Base-by-base conservation (phyloP, 1,140 invertebrate species). In the Drosophila funebris region DNA sequence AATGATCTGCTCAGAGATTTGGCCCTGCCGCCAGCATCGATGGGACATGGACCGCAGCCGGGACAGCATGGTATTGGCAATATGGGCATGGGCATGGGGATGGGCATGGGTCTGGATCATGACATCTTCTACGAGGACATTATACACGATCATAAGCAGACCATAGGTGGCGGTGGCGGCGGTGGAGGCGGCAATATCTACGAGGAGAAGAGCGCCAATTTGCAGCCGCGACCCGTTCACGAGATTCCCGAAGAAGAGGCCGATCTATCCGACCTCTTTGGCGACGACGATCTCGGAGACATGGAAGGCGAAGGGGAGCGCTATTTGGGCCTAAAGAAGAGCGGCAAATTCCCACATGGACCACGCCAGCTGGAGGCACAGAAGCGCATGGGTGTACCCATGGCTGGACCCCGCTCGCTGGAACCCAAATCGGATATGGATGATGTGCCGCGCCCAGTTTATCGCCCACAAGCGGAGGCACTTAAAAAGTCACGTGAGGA, bases 321-420 rank as follows among this genome's bases (percentile, higher is more conserved):
- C 0, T 91, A 87, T 41, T 62, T 91, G 75, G 90, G 90, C 8
- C 33, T 91, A 8, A 92, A 91, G 57, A 92, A 91, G 80, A 90
- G 95, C 16, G 96, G 96, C 29, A 94, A 95, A 64, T 97, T 97
- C 92, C 96, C 96, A 0, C 96, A 97, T 3, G 96, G 96, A 0
- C 96, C 96, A 0, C 92, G 96, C 1, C 95, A 96, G 39, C 92
- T 96, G 11, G 94, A 95, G 50, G 91, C 90, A 8, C 91, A 92
- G 53, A 92, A 92, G 39, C 80, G 91, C 11, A 91, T 92, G 61
- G 91, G 91, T 11, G 92, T 94, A 0, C 93, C 93, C 0, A 93
- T 94, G 50, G 94, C 93, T 16, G 94, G 93, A 11, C 94, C 94
- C 4, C 91, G 94, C 16, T 93, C 93, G 8, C 72, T 94, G n/a